These are phyloP conservation scores for Pachycephala philippinensis DNA, from an alignment of 2,113 vertebrate species.

Conservation along the genomic window DNA sequence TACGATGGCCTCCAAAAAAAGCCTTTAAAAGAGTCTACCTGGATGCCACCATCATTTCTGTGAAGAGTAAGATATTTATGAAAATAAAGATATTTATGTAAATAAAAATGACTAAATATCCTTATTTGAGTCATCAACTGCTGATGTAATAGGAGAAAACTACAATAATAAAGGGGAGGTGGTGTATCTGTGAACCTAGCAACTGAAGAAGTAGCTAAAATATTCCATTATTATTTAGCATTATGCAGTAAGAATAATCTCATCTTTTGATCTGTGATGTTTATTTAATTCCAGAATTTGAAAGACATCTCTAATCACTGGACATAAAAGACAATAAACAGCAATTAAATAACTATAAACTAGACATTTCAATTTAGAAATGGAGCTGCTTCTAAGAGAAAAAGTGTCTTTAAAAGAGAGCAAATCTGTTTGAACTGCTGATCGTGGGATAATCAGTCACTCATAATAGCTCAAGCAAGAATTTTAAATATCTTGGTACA, in stretches of 20 bases:
- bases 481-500: not conserved
- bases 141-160: not conserved
- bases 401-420: not conserved
- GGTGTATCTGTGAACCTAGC: not conserved
- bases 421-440: not conserved
- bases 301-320: not conserved
- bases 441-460: not conserved
- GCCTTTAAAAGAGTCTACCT: not conserved
- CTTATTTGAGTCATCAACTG: not conserved
- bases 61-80: not conserved
- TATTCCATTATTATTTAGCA: not conserved
- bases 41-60: not conserved
- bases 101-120: not conserved
- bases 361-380: not conserved
- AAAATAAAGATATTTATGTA: not conserved
- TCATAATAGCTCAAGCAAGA: not conserved
- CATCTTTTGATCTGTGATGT: not conserved
- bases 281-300: not conserved
- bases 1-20: not conserved
- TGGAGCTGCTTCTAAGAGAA: not conserved
- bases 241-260: not conserved
- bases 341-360: not conserved
- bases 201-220: not conserved
- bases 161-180: not conserved
- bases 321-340: not conserved